Percentiles rank a stretch among this genome's conserved stretches.
phyloP scores from a whole-genome alignment of 2,797 vertebrate species.

The Euthynnus affinis region DNA sequence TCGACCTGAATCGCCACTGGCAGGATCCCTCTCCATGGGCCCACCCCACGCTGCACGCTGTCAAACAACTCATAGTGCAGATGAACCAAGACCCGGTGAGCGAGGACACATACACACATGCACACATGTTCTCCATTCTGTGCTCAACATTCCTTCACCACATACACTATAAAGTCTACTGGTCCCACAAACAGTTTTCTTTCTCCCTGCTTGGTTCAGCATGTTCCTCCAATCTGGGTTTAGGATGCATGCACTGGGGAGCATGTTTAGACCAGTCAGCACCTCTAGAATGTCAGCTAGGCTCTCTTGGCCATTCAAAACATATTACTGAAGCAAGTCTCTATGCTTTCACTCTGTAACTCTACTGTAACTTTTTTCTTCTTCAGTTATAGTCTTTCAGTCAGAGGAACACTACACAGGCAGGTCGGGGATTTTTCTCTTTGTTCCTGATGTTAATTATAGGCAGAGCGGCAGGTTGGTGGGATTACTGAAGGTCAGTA shows the following conservation, averaged over 20 bases:
- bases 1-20: slow-evolving; percentile 98
- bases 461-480: slow-evolving; percentile 87
- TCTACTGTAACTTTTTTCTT: slow-evolving; percentile 70
- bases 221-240: slow-evolving; percentile 68
- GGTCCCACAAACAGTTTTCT: slow-evolving; percentile 53
- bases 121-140: slow-evolving; percentile 32
- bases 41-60: slow-evolving; percentile 95
- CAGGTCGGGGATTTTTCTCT: slow-evolving; percentile 71
- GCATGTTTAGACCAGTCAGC: slow-evolving; percentile 71
- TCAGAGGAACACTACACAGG: slow-evolving; percentile 58
- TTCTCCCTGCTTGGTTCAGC: slow-evolving; percentile 76
- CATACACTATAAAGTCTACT: slow-evolving; percentile 39
- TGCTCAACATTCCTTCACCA: slow-evolving; percentile 40
- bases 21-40: slow-evolving; percentile 97
- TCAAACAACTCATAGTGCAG: slow-evolving; percentile 96
- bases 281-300: slow-evolving; percentile 79
- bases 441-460: slow-evolving; percentile 88
- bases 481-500: slow-evolving; percentile 93
- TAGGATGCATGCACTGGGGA: slow-evolving; percentile 62
- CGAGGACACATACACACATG: slow-evolving; percentile 25
- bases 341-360: slow-evolving; percentile 54
- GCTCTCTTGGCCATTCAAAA: slow-evolving; percentile 78
- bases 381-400: slow-evolving; percentile 64
- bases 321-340: slow-evolving; percentile 72
- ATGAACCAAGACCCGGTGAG: slow-evolving; percentile 97